Evolutionary conservation across 1,140 invertebrate genomes (phyloP).

Genomic region (Lutraria rhynchaena): DNA sequence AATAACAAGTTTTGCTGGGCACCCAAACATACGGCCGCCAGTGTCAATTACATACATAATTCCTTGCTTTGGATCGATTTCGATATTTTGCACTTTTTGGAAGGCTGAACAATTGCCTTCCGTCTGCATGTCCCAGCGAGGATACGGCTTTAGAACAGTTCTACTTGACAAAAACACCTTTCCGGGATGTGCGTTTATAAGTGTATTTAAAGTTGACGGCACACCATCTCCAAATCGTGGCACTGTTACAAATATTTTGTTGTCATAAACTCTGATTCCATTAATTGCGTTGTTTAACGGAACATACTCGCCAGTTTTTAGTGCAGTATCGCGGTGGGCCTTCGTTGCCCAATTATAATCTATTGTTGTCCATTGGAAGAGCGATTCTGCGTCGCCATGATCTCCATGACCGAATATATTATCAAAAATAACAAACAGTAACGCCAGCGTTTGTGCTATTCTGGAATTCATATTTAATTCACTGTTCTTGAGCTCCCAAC

Average conservation of each 20-base stretch:
- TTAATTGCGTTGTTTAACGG: slow-evolving; percentile 52
- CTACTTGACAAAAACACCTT: slow-evolving; percentile 23
- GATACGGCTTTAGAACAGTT: slow-evolving; percentile 60
- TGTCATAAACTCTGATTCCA: slow-evolving; percentile 59
- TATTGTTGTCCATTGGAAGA: slow-evolving; percentile 56
- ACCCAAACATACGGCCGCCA: slow-evolving; percentile 46
- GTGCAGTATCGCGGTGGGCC: slow-evolving; percentile 4
- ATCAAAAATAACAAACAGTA: background rate
- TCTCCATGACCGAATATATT: slow-evolving; percentile 33
- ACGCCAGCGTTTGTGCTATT: slow-evolving; percentile 10
- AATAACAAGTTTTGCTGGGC: slow-evolving; percentile 65
- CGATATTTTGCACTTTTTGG: slow-evolving; percentile 67
- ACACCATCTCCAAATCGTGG: slow-evolving; percentile 63
- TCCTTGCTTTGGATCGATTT: slow-evolving; percentile 66
- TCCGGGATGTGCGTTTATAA: slow-evolving; percentile 34
- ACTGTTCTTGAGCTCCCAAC: no score
- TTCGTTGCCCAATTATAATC: slow-evolving; percentile 58
- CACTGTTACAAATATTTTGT: slow-evolving; percentile 63
- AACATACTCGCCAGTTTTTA: slow-evolving; percentile 32
- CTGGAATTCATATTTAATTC: slow-evolving; percentile 30
- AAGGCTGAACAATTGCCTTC: slow-evolving; percentile 63
- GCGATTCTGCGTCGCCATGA: slow-evolving; percentile 46
- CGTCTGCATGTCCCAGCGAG: slow-evolving; percentile 62
- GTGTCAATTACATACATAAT: slow-evolving; percentile 66
- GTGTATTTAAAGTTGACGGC: slow-evolving; percentile 58